These are phyloP conservation scores for Toxostoma redivivum DNA, from an alignment of 2,113 vertebrate species.

Conservation along the genomic window DNA sequence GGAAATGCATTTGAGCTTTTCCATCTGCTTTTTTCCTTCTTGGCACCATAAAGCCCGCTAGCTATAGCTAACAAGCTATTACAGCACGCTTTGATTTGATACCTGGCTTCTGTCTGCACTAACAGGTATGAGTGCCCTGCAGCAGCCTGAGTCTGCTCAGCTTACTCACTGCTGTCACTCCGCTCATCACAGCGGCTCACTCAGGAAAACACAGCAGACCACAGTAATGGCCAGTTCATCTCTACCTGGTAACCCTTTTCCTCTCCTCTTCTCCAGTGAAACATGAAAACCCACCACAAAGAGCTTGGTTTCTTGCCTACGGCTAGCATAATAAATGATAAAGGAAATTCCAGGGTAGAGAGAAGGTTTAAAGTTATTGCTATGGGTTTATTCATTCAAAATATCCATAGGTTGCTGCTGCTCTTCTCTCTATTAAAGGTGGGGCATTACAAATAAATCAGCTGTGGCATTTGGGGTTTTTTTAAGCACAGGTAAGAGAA, in stretches of 20 bases:
- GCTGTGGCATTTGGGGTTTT: background rate
- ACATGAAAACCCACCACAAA: background rate
- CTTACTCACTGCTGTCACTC: background rate
- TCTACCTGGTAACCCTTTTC: background rate
- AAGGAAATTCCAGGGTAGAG: background rate
- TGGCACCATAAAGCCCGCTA: background rate
- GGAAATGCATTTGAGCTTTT: constrained; percentile 10
- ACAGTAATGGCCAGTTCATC: background rate
- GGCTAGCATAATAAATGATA: background rate
- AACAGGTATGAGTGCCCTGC: background rate
- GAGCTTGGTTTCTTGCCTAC: background rate
- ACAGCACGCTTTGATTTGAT: background rate
- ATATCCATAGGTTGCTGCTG: background rate
- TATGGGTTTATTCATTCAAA: background rate
- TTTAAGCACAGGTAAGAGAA: background rate
- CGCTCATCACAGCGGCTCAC: background rate
- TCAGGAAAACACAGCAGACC: background rate
- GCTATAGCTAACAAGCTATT: background rate
- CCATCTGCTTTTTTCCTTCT: constrained; percentile 36
- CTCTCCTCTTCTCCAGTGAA: background rate
- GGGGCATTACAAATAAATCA: background rate
- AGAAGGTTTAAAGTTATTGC: background rate
- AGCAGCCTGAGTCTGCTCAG: background rate
- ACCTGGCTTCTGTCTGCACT: background rate
- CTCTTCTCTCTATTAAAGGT: background rate